Evolutionary conservation across 2,888 invertebrate genomes (phyloP), one percentile per base, ranked within the genome.

Genomic region (Acleris cristana): DNA sequence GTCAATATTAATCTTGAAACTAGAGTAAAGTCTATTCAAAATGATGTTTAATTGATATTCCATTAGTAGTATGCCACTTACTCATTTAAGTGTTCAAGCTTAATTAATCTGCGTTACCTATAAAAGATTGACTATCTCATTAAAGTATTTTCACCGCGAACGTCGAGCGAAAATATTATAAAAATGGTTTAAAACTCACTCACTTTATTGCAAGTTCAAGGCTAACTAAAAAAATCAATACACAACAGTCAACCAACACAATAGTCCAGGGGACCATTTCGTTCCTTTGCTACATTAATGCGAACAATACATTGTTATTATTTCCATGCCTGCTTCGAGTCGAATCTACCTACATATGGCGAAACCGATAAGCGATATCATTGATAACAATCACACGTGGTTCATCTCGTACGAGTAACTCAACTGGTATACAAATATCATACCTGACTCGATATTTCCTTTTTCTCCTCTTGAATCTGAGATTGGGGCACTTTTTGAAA

Each of bases 311-410:
- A 21, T 19, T 56, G 48, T 45, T 61, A 34, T 61, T 66, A 56
- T 51, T 49, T 45, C 23, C 44, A 44, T 30, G n/a, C 19, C 45
- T 45, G 14, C 61, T 10, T 26, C 19, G 23, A 40, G 34, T 16
- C 40, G 2, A 52, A 67, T 53, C 51, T 45, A 45, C 65, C 53
- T 65, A 48, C 62, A 34, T 26, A 21, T 51, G 19, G 51, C 61
- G 55, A 53, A 21, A 64, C 23, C 26, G 65, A 64, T 61, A 69
- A 64, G 55, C 58, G 64, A 54, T 58, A 68, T 70, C 64, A 40
- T 45, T 51, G 74, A 74, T 76, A 74, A 71, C 70, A 72, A 64
- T 52, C 56, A 64, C 73, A 72, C 71, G 72, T 71, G 73, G 59
- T 56, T 60, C 58, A 55, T 56, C 64, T 63, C 34, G 21, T n/a